phyloP scores from a whole-genome alignment of 2,888 invertebrate genomes.

The Tinea trinotella region DNA sequence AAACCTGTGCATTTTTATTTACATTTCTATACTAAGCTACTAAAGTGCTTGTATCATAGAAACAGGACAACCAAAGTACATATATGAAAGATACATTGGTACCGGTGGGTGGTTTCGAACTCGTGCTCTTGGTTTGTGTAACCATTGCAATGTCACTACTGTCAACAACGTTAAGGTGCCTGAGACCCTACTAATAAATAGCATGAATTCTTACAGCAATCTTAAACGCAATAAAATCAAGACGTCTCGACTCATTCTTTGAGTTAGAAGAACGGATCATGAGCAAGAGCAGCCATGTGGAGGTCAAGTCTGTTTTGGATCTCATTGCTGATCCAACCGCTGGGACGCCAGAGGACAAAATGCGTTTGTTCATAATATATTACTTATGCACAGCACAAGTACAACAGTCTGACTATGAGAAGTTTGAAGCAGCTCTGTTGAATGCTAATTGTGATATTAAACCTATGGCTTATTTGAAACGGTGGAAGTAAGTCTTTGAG shows the following conservation, averaged over 20 bases:
- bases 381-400: slow-evolving; percentile 88
- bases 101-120: too few relatives aligned
- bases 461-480: slow-evolving; percentile 89
- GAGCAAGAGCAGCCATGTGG: slow-evolving; percentile 81
- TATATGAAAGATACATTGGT: too few relatives aligned
- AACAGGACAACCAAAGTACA: too few relatives aligned
- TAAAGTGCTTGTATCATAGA: too few relatives aligned
- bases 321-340: slow-evolving; percentile 88
- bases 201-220: slow-evolving; percentile 67
- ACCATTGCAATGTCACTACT: too few relatives aligned
- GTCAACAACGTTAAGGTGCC: too few relatives aligned
- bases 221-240: slow-evolving; percentile 86
- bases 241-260: slow-evolving; percentile 95
- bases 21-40: too few relatives aligned
- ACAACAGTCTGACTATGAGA: slow-evolving; percentile 86
- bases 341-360: slow-evolving; percentile 92
- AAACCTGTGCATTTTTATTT: too few relatives aligned
- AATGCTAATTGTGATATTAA: slow-evolving; percentile 89
- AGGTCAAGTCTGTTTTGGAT: slow-evolving; percentile 89
- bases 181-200: too few relatives aligned
- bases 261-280: slow-evolving; percentile 98
- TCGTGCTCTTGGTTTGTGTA: too few relatives aligned
- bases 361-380: slow-evolving; percentile 93
- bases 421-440: slow-evolving; percentile 83
- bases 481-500: slow-evolving; percentile 84